Base-by-base conservation (phyloP, 2,888 invertebrate species). In the Nemurella pictetii region DNA sequence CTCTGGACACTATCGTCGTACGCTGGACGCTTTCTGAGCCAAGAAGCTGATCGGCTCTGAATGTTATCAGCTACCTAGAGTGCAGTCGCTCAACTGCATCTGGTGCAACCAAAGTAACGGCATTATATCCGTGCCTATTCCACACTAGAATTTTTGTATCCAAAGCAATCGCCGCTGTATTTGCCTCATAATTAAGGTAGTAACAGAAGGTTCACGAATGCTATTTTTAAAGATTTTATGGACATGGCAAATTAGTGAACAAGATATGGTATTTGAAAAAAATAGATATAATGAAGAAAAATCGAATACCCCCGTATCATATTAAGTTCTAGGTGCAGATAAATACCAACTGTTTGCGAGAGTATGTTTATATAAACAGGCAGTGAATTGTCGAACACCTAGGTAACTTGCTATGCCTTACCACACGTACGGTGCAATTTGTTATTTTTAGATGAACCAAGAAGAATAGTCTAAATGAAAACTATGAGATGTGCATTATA, bases 1-100 rank as follows among this genome's bases (percentile, higher is more conserved):
- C 88, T 94, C 12, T 95, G 93, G 90, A 82, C 35, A 1, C 25
- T 85, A 7, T 29, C n/a, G 0, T 84, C 84, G 27, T 80, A 55
- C 12, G 12, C 12, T 12, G 15, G 20, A 55, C 9, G 55, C 20
- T 55, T 55, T 55, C 9, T 55, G 3, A n/a, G n/a, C n/a, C n/a
- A n/a, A n/a, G n/a, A 55, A 55, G 9, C 20, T 55, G 9, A 12
- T 55, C 20, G 20, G 20, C 12, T 55, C 55, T 55, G 55, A 55
- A n/a, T n/a, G n/a, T n/a, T n/a, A n/a, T 55, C 55, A 2, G 55
- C 20, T 7, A 20, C 55, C 20, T 55, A 55, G 20, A 55, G 20
- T 15, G 55, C 55, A 55, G 55, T 55, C 55, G 55, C 9, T 55
- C 9, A 55, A 7, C 15, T 7, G 9, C 1, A 15, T 55, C 55